These are phyloP conservation scores for Galleria mellonella DNA, from an alignment of 1,140 invertebrate genomes.

Conservation along the genomic window DNA sequence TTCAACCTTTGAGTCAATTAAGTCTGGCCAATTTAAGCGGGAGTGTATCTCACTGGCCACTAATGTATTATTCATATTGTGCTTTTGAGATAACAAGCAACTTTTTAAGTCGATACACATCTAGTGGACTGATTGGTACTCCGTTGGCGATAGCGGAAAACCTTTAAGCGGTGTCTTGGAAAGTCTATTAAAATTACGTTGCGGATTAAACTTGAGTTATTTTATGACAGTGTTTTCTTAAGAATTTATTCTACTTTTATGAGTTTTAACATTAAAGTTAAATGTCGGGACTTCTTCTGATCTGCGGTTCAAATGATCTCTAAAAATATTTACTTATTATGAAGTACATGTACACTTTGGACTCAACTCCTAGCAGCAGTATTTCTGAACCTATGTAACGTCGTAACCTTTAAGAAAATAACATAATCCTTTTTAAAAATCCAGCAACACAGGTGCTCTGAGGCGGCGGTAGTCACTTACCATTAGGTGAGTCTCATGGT, in stretches of 20 bases:
- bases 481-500: too few species aligned
- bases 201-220: conserved; percentile 1
- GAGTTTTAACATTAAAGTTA: background rate
- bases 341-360: too few species aligned
- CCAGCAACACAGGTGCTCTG: too few species aligned
- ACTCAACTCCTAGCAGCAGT: too few species aligned
- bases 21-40: conserved; percentile 65
- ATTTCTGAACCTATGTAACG: too few species aligned
- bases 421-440: too few species aligned
- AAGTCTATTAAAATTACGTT: conserved; percentile 44
- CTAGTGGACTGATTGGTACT: conserved; percentile 59
- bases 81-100: conserved; percentile 72
- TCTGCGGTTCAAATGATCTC: too few species aligned
- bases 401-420: too few species aligned
- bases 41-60: conserved; percentile 38
- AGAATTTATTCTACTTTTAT: conserved; percentile 1
- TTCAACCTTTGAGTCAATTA: conserved; percentile 71
- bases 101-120: conserved; percentile 66
- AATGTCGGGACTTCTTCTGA: too few species aligned
- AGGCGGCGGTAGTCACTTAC: too few species aligned
- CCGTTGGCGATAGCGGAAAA: conserved; percentile 37
- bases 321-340: too few species aligned
- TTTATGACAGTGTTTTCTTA: background rate
- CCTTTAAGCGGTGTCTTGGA: conserved; percentile 12
- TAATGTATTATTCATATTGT: conserved; percentile 73